Evolutionary conservation across 2,113 vertebrate genomes (phyloP).

Genomic region (Eubucco bourcierii): DNA sequence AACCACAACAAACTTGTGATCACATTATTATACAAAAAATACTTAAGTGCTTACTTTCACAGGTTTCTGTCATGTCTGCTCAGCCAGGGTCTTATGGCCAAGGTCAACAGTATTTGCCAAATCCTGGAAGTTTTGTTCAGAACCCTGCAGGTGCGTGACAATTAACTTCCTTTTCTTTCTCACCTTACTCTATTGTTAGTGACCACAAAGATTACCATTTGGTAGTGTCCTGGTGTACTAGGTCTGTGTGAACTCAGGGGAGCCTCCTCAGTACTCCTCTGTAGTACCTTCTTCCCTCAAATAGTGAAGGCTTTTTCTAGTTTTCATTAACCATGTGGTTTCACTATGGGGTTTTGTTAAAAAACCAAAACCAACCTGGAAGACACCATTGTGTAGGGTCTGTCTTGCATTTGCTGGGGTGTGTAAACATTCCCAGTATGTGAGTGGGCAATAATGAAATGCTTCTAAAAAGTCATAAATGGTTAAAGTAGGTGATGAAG

Average conservation of each 20-base stretch:
- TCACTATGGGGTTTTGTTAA: not conserved
- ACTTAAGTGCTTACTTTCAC: constrained; percentile 19
- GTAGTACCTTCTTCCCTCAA: not conserved
- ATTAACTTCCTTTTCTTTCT: not conserved
- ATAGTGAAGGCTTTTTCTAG: not conserved
- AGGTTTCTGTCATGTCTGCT: constrained; percentile 73
- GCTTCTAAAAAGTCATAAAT: not conserved
- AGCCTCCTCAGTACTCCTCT: not conserved
- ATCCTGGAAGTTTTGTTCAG: constrained; percentile 81
- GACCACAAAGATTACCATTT: not conserved
- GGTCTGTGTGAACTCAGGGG: not conserved
- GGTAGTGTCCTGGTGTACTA: not conserved
- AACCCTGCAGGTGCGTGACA: constrained; percentile 80
- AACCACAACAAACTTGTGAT: not conserved
- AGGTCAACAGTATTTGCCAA: constrained; percentile 84
- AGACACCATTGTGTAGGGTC: not conserved
- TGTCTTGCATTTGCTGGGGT: not conserved
- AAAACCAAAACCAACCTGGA: too few species aligned
- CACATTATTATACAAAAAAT: not conserved
- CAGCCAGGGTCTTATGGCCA: constrained; percentile 78
- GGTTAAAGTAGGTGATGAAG: not conserved
- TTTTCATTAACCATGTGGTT: not conserved
- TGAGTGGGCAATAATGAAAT: not conserved
- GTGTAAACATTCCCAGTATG: not conserved
- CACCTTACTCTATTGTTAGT: fast-evolving